Percentiles rank a stretch among this genome's conserved stretches.
phyloP scores from a whole-genome alignment of 1,140 invertebrate genomes.

The Theocolax elegans region DNA sequence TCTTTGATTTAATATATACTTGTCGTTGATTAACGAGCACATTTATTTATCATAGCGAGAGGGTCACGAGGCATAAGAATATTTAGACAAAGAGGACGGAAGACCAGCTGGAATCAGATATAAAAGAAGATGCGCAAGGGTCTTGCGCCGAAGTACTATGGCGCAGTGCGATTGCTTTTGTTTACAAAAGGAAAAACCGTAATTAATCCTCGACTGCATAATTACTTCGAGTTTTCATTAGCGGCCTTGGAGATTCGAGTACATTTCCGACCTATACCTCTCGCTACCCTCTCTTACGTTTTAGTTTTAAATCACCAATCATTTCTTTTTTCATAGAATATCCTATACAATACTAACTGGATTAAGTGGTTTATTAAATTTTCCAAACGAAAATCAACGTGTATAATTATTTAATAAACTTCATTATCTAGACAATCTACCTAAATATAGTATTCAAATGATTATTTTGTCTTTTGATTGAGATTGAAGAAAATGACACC shows the following conservation, averaged over 20 bases:
- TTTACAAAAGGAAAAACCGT: slow-evolving; percentile 28
- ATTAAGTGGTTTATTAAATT: no score
- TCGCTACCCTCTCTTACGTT: not conserved
- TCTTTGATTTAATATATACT: slow-evolving; percentile 8
- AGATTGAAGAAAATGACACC: no score
- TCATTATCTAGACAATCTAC: no score
- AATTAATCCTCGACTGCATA: slow-evolving; percentile 31
- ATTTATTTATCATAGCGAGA: slow-evolving; percentile 11
- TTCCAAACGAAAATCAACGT: no score
- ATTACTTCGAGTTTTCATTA: slow-evolving; percentile 34
- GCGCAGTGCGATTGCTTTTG: not conserved
- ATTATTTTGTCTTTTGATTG: no score
- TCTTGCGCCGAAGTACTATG: not conserved
- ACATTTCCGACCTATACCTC: no score
- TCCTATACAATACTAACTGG: no score
- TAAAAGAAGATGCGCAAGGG: not conserved
- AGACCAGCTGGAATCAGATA: not conserved
- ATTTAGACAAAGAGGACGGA: not conserved
- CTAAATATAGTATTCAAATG: no score
- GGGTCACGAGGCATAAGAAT: not conserved
- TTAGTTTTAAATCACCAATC: not conserved
- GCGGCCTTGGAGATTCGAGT: not conserved
- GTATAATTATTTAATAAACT: no score
- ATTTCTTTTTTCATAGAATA: no score
- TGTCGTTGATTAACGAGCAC: slow-evolving; percentile 15